phyloP scores from a whole-genome alignment of 2,113 vertebrate genomes.

The Scomber japonicus region DNA sequence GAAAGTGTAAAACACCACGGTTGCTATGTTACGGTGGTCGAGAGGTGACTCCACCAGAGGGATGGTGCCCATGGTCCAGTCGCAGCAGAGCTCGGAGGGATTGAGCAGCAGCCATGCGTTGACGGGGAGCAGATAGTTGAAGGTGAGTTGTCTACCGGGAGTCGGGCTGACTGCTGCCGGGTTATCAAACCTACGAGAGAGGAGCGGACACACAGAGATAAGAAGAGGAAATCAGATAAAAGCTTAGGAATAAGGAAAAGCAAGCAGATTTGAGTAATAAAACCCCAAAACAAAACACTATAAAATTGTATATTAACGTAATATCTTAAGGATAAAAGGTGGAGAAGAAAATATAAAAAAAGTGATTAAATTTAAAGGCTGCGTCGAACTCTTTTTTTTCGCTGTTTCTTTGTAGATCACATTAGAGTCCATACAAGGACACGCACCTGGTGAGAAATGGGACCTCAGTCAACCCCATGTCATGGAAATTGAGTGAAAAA shows the following conservation, averaged over 20 bases:
- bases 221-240: background rate
- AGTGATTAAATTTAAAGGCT: too few species aligned
- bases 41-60: conserved; percentile 94
- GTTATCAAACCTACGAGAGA: conserved; percentile 93
- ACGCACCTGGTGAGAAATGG: too few species aligned
- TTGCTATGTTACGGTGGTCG: conserved; percentile 93
- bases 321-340: too few species aligned
- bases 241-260: background rate
- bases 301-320: too few species aligned
- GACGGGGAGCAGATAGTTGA: conserved; percentile 98
- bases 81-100: conserved; percentile 97
- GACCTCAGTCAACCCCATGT: too few species aligned
- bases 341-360: too few species aligned
- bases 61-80: conserved; percentile 99
- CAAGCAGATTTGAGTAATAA: too few species aligned
- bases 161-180: conserved; percentile 95
- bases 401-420: too few species aligned
- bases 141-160: conserved; percentile 94
- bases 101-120: conserved; percentile 97
- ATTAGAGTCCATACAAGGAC: too few species aligned
- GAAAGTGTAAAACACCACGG: conserved; percentile 90
- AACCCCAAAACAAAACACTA: too few species aligned
- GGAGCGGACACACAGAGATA: background rate
- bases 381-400: too few species aligned
- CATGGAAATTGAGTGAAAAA: background rate